Evolutionary conservation across 2,888 invertebrate genomes (phyloP), one percentile per base, ranked within the genome.

Genomic region (Mythimna impura): DNA sequence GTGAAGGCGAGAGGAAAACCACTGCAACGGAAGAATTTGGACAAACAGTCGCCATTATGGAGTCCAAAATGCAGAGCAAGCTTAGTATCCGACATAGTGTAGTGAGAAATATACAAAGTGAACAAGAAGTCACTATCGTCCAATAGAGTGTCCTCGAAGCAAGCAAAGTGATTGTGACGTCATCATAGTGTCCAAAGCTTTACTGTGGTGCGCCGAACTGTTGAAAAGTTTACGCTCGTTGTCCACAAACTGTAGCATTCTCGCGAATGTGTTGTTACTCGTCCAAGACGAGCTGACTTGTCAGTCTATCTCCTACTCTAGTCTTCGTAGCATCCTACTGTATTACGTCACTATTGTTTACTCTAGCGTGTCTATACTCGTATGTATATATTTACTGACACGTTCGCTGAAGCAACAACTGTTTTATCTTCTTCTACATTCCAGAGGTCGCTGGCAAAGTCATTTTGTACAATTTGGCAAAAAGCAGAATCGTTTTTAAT

Each of bases 241-340:
- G 84, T 80, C 71, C 69, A 67, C 75, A 71, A 78, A 82, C 85
- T 73, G 67, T 73, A 79, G 83, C 83, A 80, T 80, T 82, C 81
- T 61, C 43, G 10, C 10, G 81, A 84, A 81, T 84, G 81, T 73
- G 72, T 82, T 82, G 80, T 82, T 85, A 76, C 75, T 81, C 84
- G 84, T 84, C 84, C 81, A 83, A 81, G 81, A 84, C 84, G 84
- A 84, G 73, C 83, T 83, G 86, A 85, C 81, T 78, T 71, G 68
- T 82, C 70, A 71, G 69, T 84, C 81, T 81, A 58, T 81, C 81
- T 76, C 71, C 82, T 82, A 82, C 61, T 92, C 86, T 93, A 93
- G 93, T 92, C 91, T 92, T 89, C 82, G 94, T 94, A 94, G 94
- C 90, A 71, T 72, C 81, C 87, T 90, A 87, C 83, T 88, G 87